A percentile compares a stretch with the other conserved stretches of the same genome.
Evolutionary conservation across 2,113 vertebrate species (phyloP).

Genomic region (Coptodon bakossiorum): DNA sequence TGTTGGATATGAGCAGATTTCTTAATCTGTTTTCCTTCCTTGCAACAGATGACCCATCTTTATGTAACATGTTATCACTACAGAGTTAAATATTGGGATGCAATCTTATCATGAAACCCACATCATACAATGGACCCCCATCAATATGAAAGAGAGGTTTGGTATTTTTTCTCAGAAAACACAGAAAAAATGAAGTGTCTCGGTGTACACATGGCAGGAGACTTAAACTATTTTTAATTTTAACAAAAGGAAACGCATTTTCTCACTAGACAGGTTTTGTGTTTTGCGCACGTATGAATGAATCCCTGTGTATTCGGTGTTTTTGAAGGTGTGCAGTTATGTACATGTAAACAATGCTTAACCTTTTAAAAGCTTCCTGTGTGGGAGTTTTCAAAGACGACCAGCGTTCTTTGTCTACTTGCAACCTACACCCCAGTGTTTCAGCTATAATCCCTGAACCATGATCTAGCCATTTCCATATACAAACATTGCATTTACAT

Average conservation of each 20-base stretch:
- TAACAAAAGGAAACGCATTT: neutral
- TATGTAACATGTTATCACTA: neutral
- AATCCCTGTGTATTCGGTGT: neutral
- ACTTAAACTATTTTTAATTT: neutral
- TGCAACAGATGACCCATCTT: neutral
- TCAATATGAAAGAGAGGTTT: neutral
- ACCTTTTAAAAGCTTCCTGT: conserved; percentile 32
- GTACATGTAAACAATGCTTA: conserved; percentile 26
- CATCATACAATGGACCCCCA: neutral
- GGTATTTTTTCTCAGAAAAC: neutral
- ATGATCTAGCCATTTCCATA: neutral
- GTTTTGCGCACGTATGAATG: neutral
- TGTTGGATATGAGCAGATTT: neutral
- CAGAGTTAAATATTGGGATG: neutral
- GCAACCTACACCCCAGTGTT: neutral
- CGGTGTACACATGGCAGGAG: neutral
- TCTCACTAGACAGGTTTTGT: neutral
- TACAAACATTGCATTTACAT: neutral
- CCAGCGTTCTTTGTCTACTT: conserved; percentile 40
- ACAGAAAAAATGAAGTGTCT: neutral
- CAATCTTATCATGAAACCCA: accelerated
- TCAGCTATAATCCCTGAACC: neutral
- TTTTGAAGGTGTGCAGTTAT: neutral
- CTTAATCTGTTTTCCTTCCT: neutral
- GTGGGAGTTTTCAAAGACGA: conserved; percentile 19